Evolutionary conservation across 2,113 vertebrate genomes (phyloP), one percentile per base, ranked within the genome.

Genomic region (Clinocottus analis): DNA sequence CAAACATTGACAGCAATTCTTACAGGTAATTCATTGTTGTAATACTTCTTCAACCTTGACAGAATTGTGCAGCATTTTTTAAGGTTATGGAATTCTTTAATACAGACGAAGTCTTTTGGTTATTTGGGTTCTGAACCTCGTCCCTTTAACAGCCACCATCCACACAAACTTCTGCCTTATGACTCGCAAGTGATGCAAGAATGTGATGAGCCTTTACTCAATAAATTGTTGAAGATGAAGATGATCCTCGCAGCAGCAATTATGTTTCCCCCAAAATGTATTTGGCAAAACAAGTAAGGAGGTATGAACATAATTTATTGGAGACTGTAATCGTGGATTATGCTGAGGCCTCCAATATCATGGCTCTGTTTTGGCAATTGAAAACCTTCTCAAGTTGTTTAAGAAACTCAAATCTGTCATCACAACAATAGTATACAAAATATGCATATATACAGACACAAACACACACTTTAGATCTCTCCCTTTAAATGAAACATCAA

Each of bases 401-500:
- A 10, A 14, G n/a, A n/a, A 61, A 69, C 7, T 61, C 12, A 1
- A 51, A 73, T 47, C 7, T 19, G 43, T 10, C 41, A 25, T 62
- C 25, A 25, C 3, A 64, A 10, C 0, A 2, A 45, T 13, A 31
- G 53, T 14, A 45, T 45, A 14, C 25, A 6, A 45, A 45, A 1
- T 33, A 62, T 1, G 66, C 31, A 5, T 14, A 9, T n/a, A 29
- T 19, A 33, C 56, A 56, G 12, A 43, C 0, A n/a, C 55, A 56
- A 17, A 41, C n/a, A 33, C 35, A 27, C 8, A 37, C 13, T 59
- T 41, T 31, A 51, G 49, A 19, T 43, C 2, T 66, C 31, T 29
- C 25, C 10, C 27, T 74, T 49, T 33, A 17, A 27, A 19, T 58
- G 29, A 45, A 68, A 17, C 56, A 47, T 78, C 74, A 67, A 43